Evolutionary conservation across 1,140 invertebrate species (phyloP).

Genomic region (Nasonia longicornis): DNA sequence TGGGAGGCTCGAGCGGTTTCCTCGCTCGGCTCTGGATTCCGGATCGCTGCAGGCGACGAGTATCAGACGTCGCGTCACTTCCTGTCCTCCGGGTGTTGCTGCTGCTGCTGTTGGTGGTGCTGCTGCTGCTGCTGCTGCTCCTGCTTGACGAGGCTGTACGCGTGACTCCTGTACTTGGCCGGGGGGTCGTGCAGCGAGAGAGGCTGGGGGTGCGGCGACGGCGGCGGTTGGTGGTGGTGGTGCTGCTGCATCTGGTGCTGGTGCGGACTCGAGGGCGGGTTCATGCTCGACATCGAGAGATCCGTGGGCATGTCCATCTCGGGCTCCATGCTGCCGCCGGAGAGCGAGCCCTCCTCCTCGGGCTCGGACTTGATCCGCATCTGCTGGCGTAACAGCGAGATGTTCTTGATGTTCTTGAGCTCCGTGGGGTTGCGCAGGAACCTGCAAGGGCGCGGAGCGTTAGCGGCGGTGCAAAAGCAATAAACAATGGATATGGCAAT

Average conservation of each 20-base stretch:
- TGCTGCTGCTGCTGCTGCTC: slow-evolving; percentile 48
- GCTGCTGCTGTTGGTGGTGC: background rate
- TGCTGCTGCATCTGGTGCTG: slow-evolving; percentile 42
- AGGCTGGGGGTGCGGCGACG: slow-evolving; percentile 51
- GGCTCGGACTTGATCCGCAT: slow-evolving; percentile 79
- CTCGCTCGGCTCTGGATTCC: slow-evolving; percentile 18
- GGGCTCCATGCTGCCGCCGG: slow-evolving; percentile 61
- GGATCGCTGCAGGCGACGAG: slow-evolving; percentile 32
- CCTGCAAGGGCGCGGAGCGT: slow-evolving; percentile 64
- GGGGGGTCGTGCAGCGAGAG: slow-evolving; percentile 66
- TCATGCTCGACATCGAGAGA: slow-evolving; percentile 73
- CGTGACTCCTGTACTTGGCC: slow-evolving; percentile 67
- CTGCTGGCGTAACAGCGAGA: slow-evolving; percentile 88
- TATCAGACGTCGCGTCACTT: slow-evolving; percentile 66
- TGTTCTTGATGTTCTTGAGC: slow-evolving; percentile 93
- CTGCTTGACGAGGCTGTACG: slow-evolving; percentile 67
- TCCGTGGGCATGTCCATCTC: slow-evolving; percentile 77
- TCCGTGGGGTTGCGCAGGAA: slow-evolving; percentile 91
- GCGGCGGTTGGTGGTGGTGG: background rate
- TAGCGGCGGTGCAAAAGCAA: background rate
- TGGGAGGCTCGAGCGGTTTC: background rate
- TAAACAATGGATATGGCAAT: background rate
- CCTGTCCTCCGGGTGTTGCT: slow-evolving; percentile 59
- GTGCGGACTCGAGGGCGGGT: slow-evolving; percentile 56
- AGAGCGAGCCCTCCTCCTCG: slow-evolving; percentile 69